phyloP scores from a whole-genome alignment of 2,888 invertebrate genomes.

The Salpingus planirostris region DNA sequence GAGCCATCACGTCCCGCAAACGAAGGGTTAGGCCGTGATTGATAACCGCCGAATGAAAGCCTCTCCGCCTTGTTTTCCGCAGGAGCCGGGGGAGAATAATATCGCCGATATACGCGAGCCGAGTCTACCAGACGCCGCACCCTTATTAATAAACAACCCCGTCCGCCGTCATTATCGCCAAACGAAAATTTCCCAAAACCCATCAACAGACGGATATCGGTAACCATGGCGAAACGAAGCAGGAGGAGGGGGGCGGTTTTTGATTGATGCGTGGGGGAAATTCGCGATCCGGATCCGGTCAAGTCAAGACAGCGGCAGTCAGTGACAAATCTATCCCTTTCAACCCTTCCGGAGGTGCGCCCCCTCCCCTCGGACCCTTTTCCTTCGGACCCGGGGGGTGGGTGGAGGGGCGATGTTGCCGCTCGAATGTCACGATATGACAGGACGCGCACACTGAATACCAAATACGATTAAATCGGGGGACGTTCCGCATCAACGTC shows the following conservation, averaged over 20 bases:
- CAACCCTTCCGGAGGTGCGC: slow-evolving; percentile 27
- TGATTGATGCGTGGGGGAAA: slow-evolving; percentile 1
- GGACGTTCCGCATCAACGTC: too few species aligned
- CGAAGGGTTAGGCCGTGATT: too few species aligned
- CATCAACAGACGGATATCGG: too few species aligned
- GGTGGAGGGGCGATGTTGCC: slow-evolving; percentile 21
- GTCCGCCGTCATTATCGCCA: too few species aligned
- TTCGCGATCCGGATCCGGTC: slow-evolving; percentile 26
- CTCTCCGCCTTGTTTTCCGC: too few species aligned
- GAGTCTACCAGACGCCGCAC: too few species aligned
- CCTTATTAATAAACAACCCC: too few species aligned
- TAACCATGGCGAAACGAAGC: slow-evolving; percentile 16
- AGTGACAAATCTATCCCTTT: slow-evolving; percentile 37
- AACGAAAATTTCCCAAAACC: too few species aligned
- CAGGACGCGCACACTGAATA: slow-evolving; percentile 25
- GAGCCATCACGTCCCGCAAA: too few species aligned
- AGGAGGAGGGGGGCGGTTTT: neutral
- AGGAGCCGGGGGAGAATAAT: too few species aligned
- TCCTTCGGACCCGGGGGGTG: slow-evolving; percentile 16
- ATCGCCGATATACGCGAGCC: too few species aligned
- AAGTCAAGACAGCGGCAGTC: slow-evolving; percentile 33
- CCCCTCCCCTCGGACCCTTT: slow-evolving; percentile 3
- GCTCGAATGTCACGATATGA: slow-evolving; percentile 26
- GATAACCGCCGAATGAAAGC: too few species aligned
- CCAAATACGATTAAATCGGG: slow-evolving; percentile 26